Evolutionary conservation across 2,113 vertebrate genomes (phyloP).

Genomic region (Nematolebias whitei): DNA sequence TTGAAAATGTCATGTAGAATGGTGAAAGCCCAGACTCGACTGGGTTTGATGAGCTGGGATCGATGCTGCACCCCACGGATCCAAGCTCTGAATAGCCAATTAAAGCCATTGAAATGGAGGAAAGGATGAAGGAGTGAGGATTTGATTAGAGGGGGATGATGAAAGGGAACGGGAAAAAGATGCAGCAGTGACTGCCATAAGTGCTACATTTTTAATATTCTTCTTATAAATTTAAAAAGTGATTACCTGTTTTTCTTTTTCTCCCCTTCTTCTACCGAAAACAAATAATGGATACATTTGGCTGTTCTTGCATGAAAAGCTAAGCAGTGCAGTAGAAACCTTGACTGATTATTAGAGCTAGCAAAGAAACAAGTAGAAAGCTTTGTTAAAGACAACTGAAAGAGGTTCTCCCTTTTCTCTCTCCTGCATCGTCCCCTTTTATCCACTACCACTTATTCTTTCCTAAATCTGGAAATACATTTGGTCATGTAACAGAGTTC

Average conservation of each 20-base stretch:
- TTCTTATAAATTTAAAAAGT: conserved; percentile 23
- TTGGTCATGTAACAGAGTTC: too few species aligned
- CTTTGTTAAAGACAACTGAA: conserved; percentile 28
- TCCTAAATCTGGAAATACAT: background rate
- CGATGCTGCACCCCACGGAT: conserved; percentile 45
- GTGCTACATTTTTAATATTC: conserved; percentile 50
- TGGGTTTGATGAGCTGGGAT: conserved; percentile 59
- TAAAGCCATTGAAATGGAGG: conserved; percentile 54
- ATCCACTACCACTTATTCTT: background rate
- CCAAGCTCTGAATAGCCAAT: conserved; percentile 65
- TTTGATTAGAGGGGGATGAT: conserved; percentile 44
- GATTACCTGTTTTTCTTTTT: conserved; percentile 6
- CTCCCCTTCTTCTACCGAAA: conserved; percentile 23
- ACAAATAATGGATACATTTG: too few species aligned
- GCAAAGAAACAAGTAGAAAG: conserved; percentile 31
- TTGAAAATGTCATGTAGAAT: conserved; percentile 41
- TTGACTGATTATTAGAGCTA: conserved; percentile 23
- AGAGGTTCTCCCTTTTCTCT: conserved; percentile 17
- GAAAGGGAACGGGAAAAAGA: conserved; percentile 22
- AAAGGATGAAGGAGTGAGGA: conserved; percentile 23
- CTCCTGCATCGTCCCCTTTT: background rate
- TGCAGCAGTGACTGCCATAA: background rate
- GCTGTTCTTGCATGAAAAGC: too few species aligned
- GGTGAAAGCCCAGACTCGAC: conserved; percentile 36
- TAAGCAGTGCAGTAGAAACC: background rate